These are phyloP conservation scores for Desmophyllum pertusum DNA, from an alignment of 92 coral and sea anemone species.

Conservation along the genomic window DNA sequence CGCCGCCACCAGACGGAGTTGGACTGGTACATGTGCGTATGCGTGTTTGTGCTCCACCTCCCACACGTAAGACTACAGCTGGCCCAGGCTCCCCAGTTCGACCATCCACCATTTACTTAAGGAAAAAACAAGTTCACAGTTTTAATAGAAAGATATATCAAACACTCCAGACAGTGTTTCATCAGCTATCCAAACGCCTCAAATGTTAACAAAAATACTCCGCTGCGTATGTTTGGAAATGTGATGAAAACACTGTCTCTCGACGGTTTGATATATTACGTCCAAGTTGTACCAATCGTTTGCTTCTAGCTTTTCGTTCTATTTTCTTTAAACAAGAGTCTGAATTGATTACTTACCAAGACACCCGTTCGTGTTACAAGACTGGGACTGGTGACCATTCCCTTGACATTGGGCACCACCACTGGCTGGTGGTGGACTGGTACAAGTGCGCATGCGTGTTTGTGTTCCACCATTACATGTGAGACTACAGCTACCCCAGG, in stretches of 20 bases:
- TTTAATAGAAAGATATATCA: background rate
- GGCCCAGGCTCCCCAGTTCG: constrained; percentile 21
- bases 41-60: constrained; percentile 31
- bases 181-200: no score
- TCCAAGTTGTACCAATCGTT: no score
- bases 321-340: no score
- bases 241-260: no score
- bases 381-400: constrained; percentile 12
- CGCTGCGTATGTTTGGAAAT: no score
- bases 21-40: constrained; percentile 20
- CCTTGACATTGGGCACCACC: constrained; percentile 58
- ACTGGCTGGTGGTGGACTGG: constrained; percentile 48
- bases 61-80: constrained; percentile 15
- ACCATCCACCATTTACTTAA: constrained; percentile 30
- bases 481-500: constrained; percentile 33
- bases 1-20: constrained; percentile 4
- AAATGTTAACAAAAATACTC: no score
- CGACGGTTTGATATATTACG: no score
- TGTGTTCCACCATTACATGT: constrained; percentile 62
- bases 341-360: constrained; percentile 14
- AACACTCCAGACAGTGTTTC: no score
- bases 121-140: background rate
- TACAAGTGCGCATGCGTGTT: constrained; percentile 61
- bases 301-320: background rate
- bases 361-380: constrained; percentile 27